Conservation (phyloP, 2,113 vertebrate genomes). For the Phrynosoma platyrhinos region DNA sequence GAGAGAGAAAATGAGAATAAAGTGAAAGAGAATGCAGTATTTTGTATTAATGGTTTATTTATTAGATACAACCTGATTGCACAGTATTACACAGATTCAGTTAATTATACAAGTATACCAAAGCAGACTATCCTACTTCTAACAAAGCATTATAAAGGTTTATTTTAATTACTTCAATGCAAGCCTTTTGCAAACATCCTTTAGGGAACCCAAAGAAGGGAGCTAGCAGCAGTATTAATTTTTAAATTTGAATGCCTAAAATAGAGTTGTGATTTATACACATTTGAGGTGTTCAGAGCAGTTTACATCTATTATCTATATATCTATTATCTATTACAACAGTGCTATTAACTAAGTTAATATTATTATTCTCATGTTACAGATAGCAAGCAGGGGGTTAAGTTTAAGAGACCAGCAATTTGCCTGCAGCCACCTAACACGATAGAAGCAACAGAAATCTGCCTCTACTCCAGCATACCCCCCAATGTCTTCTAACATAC, state of each 20-base stretch:
- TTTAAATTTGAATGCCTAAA: background rate
- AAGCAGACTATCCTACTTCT: background rate
- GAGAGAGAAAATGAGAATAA: background rate
- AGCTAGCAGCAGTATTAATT: background rate
- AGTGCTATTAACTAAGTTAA: background rate
- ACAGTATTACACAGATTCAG: background rate
- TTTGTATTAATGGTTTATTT: background rate
- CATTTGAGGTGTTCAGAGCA: background rate
- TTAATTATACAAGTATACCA: background rate
- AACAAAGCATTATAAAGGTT: background rate
- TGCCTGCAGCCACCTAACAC: background rate
- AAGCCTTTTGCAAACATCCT: background rate
- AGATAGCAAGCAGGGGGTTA: background rate
- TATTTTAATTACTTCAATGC: background rate
- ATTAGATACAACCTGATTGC: background rate
- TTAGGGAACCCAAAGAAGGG: background rate
- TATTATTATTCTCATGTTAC: background rate
- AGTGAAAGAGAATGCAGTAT: background rate
- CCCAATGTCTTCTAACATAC: background rate
- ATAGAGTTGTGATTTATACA: background rate
- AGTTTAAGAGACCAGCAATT: background rate
- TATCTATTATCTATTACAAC: background rate
- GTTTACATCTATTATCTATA: background rate
- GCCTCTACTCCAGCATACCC: background rate
- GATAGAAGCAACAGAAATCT: background rate